phyloP scores from a whole-genome alignment of 2,888 invertebrate species.

The Drosophila birchii region DNA sequence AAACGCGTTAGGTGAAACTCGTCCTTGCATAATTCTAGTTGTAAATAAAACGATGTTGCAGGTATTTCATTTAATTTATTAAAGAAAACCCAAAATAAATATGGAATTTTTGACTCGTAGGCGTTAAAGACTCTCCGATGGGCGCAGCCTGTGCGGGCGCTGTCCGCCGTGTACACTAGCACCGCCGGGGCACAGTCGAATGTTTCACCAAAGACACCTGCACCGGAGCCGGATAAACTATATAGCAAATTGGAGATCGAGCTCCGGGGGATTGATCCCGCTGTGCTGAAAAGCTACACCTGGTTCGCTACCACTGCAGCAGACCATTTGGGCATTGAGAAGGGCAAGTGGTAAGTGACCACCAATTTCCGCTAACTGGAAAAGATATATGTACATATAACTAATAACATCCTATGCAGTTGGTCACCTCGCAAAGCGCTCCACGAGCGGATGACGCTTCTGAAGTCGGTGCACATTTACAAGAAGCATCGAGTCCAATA shows the following conservation, averaged over 20 bases:
- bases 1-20: neutral
- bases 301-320: slow-evolving; percentile 93
- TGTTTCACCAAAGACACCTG: slow-evolving; percentile 1
- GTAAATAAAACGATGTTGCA: slow-evolving; percentile 64
- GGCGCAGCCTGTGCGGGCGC: slow-evolving; percentile 51
- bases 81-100: slow-evolving; percentile 21
- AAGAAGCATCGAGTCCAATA: slow-evolving; percentile 98
- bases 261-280: slow-evolving; percentile 93
- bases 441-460: slow-evolving; percentile 91
- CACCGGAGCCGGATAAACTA: slow-evolving; percentile 88
- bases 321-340: slow-evolving; percentile 90
- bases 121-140: slow-evolving; percentile 44
- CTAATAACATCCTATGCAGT: slow-evolving; percentile 85
- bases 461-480: slow-evolving; percentile 95
- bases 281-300: slow-evolving; percentile 94
- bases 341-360: slow-evolving; percentile 87
- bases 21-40: slow-evolving; percentile 67
- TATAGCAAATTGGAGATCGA: slow-evolving; percentile 94
- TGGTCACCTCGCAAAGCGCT: slow-evolving; percentile 90
- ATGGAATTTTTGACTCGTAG: slow-evolving; percentile 18
- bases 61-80: slow-evolving; percentile 47
- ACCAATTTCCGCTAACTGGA: no score
- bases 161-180: slow-evolving; percentile 41
- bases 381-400: neutral
- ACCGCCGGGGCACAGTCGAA: neutral